phyloP scores from a whole-genome alignment of 37 sponge, comb jelly and placozoan genomes.

The Spongilla lacustris region DNA sequence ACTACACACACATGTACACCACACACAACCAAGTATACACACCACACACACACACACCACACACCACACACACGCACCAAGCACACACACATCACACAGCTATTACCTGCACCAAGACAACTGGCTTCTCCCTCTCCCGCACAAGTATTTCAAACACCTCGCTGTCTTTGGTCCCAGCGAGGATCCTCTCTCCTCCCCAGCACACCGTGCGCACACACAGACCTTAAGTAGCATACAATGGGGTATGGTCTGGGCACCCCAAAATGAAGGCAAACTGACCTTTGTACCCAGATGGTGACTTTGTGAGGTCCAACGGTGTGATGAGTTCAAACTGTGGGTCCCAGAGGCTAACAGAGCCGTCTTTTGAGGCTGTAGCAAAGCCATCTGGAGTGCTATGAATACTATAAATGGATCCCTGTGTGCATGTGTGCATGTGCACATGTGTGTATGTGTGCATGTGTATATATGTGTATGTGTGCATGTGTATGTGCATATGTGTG shows the following conservation, averaged over 20 bases:
- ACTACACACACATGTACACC: neutral
- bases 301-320: constrained; percentile 69
- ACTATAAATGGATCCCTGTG: constrained; percentile 77
- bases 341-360: constrained; percentile 91
- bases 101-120: constrained; percentile 48
- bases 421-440: neutral
- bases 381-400: constrained; percentile 72
- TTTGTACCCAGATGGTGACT: constrained; percentile 69
- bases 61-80: neutral
- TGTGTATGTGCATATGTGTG: neutral
- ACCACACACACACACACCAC: neutral
- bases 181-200: constrained; percentile 77
- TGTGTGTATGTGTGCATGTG: constrained; percentile 17
- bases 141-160: constrained; percentile 84
- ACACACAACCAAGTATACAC: neutral
- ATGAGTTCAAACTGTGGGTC: constrained; percentile 71
- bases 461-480: neutral
- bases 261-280: constrained; percentile 27
- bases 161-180: constrained; percentile 90
- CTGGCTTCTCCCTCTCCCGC: constrained; percentile 67
- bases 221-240: constrained; percentile 25
- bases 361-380: constrained; percentile 84
- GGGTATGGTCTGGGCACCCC: neutral
- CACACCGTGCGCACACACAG: constrained; percentile 82
- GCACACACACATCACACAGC: neutral